Percentiles rank a stretch among this genome's conserved stretches.
Conservation (phyloP, 2,888 invertebrate species). For the Smittia aterrima region DNA sequence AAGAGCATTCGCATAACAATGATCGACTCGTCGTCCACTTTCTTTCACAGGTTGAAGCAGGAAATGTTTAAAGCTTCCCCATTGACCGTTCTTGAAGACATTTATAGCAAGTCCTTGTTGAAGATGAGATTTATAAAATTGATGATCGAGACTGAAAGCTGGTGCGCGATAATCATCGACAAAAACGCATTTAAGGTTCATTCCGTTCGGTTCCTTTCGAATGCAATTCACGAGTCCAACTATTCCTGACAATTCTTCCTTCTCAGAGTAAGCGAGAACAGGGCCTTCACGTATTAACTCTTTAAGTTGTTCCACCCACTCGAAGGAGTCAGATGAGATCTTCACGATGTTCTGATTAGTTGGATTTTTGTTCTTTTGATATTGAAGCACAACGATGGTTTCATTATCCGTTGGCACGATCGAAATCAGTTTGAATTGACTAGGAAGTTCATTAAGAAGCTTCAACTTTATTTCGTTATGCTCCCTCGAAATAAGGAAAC, state of each 20-base stretch:
- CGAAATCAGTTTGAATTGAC: slow-evolving; percentile 47
- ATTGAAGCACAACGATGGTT: slow-evolving; percentile 49
- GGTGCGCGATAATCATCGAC: slow-evolving; percentile 65
- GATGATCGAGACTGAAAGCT: slow-evolving; percentile 62
- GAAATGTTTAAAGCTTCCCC: slow-evolving; percentile 85
- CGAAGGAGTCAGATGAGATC: slow-evolving; percentile 43
- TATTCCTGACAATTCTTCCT: slow-evolving; percentile 71
- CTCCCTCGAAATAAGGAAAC: slow-evolving; percentile 64
- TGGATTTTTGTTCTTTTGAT: slow-evolving; percentile 10
- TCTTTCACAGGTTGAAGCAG: slow-evolving; percentile 58
- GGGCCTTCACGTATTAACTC: slow-evolving; percentile 46
- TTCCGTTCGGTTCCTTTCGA: slow-evolving; percentile 74
- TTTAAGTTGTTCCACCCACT: slow-evolving; percentile 50
- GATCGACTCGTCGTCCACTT: slow-evolving; percentile 56
- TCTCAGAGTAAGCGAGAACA: slow-evolving; percentile 65
- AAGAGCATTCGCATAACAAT: slow-evolving; percentile 74
- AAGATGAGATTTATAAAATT: slow-evolving; percentile 66
- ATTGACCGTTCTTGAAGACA: slow-evolving; percentile 59
- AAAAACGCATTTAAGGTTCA: slow-evolving; percentile 61
- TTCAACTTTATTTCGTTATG: slow-evolving; percentile 56
- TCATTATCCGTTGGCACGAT: slow-evolving; percentile 47
- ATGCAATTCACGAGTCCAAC: slow-evolving; percentile 88
- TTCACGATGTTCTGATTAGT: neutral
- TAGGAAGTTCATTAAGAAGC: slow-evolving; percentile 45
- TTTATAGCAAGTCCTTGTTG: slow-evolving; percentile 76